Base-by-base conservation (phyloP, 2,888 invertebrate genomes). In the Cerceris ruficornis region DNA sequence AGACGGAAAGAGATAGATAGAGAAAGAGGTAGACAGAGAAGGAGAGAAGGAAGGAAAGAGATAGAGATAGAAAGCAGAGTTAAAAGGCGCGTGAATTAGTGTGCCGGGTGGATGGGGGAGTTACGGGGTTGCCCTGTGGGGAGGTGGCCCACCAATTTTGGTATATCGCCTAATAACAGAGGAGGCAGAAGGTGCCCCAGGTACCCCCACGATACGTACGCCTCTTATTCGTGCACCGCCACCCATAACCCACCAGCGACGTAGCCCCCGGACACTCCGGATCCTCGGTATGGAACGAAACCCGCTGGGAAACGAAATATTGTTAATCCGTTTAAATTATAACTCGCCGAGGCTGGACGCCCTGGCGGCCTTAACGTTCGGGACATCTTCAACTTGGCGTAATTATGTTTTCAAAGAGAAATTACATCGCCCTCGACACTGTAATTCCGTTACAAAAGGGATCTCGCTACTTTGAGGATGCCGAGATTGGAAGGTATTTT, bases 131-230 rank as follows among this genome's bases (percentile, higher is more conserved):
- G 86, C 87, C 85, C 84, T 80, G 78, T 81, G 78, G 85, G 80
- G 81, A 81, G 85, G 88, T 89, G 85, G 87, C 88, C 87, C 89
- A 79, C 87, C 90, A 91, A 91, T 91, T 91, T 91, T 90, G 87
- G 88, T 88, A 88, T 89, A 91, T 91, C 89, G 90, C 87, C 90
- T 91, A 92, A 91, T 91, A 91, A 92, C 90, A 91, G 90, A 89
- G 80, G 71, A 85, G 84, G 70, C 62, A 43, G 74, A 77, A 76
- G 71, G 80, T 77, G 76, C 80, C 80, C 84, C 75, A 69, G 69
- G 81, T 85, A 77, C 76, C 82, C 73, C 77, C 70, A 73, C 61
- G 75, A 74, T 76, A 75, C 75, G 64, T 83, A 81, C 77, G 77
- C 71, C 73, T 78, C 73, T 67, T 72, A 69, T 72, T 76, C 74